phyloP scores from a whole-genome alignment of 2,888 invertebrate genomes.

The Cactoblastis cactorum region DNA sequence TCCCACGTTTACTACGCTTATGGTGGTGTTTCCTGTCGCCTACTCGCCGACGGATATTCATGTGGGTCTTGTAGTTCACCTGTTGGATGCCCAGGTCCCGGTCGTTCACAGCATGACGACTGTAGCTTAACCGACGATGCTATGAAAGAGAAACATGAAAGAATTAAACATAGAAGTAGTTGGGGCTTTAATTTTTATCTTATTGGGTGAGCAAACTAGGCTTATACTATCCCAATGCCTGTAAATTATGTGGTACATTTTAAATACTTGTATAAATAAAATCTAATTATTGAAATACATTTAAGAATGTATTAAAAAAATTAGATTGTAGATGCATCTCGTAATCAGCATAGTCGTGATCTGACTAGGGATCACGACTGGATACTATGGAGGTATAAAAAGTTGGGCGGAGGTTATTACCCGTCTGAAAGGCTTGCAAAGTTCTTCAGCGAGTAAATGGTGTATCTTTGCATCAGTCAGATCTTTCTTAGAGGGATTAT shows the following conservation, averaged over 20 bases:
- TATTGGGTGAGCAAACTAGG: too few relatives aligned
- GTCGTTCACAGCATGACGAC: slow-evolving; percentile 94
- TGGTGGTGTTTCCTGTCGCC: slow-evolving; percentile 92
- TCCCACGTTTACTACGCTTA: slow-evolving; percentile 90
- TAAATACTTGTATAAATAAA: too few relatives aligned
- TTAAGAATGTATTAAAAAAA: too few relatives aligned
- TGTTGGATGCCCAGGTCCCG: slow-evolving; percentile 92
- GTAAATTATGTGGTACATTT: too few relatives aligned
- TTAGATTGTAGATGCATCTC: too few relatives aligned
- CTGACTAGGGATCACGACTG: too few relatives aligned
- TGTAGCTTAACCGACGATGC: slow-evolving; percentile 94
- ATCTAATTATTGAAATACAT: too few relatives aligned
- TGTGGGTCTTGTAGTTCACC: slow-evolving; percentile 93
- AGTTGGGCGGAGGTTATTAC: slow-evolving; percentile 72
- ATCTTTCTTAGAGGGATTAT: slow-evolving; percentile 95
- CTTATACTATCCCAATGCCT: too few relatives aligned
- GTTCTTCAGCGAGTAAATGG: slow-evolving; percentile 92
- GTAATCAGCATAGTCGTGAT: too few relatives aligned
- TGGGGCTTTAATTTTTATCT: too few relatives aligned
- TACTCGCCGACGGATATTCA: slow-evolving; percentile 92
- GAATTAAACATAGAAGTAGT: too few relatives aligned
- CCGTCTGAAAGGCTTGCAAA: slow-evolving; percentile 92
- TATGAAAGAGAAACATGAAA: too few relatives aligned
- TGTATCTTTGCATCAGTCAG: slow-evolving; percentile 96
- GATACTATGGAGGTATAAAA: background rate